Evolutionary conservation across 2,888 invertebrate genomes (phyloP).

Genomic region (Dryadula phaetusa): DNA sequence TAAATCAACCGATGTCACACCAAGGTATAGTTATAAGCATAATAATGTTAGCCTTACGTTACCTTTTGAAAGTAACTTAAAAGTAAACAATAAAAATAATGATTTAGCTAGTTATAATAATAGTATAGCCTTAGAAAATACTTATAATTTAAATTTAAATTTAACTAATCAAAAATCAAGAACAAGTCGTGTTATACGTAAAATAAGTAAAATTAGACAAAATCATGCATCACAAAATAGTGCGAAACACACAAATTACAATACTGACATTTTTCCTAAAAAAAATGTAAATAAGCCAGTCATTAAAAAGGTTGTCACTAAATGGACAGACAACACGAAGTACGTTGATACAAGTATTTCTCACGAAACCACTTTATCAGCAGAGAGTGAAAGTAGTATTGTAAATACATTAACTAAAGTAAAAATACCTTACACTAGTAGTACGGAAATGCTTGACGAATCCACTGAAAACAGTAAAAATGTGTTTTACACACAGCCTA

Average conservation of each 20-base stretch:
- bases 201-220: conserved; percentile 38
- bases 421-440: conserved; percentile 48
- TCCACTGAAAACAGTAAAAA: conserved; percentile 51
- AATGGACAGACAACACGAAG: conserved; percentile 81
- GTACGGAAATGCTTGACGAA: conserved; percentile 51
- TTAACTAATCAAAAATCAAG: conserved; percentile 18
- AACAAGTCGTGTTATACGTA: conserved; percentile 31
- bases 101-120: background rate
- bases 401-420: conserved; percentile 47
- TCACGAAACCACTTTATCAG: conserved; percentile 61
- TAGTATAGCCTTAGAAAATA: background rate
- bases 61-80: conserved; percentile 32
- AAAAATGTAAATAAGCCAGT: conserved; percentile 59
- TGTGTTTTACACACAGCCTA: conserved; percentile 47
- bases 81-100: conserved; percentile 21
- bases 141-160: conserved; percentile 8
- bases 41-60: conserved; percentile 40
- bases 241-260: conserved; percentile 4
- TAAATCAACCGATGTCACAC: conserved; percentile 61
- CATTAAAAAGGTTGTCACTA: conserved; percentile 78
- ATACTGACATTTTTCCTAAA: conserved; percentile 1
- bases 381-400: conserved; percentile 48
- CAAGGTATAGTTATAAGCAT: conserved; percentile 73
- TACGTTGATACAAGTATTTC: conserved; percentile 74
- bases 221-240: conserved; percentile 21